phyloP scores from a whole-genome alignment of 35 echinoderm and acorn worm species.

The Acanthaster planci region DNA sequence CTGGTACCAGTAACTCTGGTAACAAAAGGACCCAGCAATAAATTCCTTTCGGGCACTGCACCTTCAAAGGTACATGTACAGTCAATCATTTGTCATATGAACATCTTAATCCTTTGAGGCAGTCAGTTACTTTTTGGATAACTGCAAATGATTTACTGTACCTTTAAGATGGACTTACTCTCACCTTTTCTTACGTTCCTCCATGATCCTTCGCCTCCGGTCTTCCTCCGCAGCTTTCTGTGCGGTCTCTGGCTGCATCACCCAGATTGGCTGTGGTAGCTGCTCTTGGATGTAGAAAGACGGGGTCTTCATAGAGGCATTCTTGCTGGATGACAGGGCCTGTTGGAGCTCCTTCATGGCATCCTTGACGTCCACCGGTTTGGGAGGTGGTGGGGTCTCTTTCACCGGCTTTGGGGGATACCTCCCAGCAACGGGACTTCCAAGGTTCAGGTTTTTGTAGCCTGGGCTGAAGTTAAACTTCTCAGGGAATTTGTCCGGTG shows the following conservation, averaged over 20 bases:
- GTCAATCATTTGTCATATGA: too few relatives aligned
- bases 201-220: conserved; percentile 55
- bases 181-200: conserved; percentile 86
- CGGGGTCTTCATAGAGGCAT: conserved; percentile 72
- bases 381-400: conserved; percentile 16
- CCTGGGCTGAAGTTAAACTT: conserved; percentile 23
- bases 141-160: background rate
- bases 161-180: conserved; percentile 17
- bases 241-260: conserved; percentile 76
- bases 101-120: background rate
- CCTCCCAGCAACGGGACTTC: conserved; percentile 33
- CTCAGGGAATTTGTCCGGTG: conserved; percentile 20
- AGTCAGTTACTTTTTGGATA: too few relatives aligned
- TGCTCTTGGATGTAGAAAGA: conserved; percentile 82
- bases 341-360: conserved; percentile 80
- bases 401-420: conserved; percentile 9
- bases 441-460: conserved; percentile 33
- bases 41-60: too few relatives aligned
- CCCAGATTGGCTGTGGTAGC: conserved; percentile 61
- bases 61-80: too few relatives aligned
- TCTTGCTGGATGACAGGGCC: conserved; percentile 66
- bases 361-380: conserved; percentile 68
- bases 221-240: conserved; percentile 77
- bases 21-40: too few relatives aligned
- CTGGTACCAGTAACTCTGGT: too few relatives aligned